Evolutionary conservation across 1,140 invertebrate species (phyloP).

Genomic region (Neuroterus valhalla): DNA sequence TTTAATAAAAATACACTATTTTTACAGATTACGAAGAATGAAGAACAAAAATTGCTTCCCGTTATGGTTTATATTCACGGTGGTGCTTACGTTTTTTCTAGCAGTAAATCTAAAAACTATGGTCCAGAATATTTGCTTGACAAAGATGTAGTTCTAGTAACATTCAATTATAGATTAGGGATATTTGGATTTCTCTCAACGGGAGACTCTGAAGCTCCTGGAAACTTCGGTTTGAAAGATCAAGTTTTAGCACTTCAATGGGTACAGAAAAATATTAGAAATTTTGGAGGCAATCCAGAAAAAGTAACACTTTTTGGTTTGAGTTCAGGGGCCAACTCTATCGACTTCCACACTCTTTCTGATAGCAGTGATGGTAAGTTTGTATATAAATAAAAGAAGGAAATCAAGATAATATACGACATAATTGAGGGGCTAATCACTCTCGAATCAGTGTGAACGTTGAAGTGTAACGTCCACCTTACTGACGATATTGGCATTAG

Average conservation of each 20-base stretch:
- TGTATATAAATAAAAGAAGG: too few species aligned
- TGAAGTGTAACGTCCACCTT: too few species aligned
- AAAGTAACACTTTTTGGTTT: constrained; percentile 42
- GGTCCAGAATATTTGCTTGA: constrained; percentile 3
- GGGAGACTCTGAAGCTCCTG: constrained; percentile 34
- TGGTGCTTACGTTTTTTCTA: background rate
- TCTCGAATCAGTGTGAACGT: too few species aligned
- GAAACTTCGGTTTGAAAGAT: constrained; percentile 44
- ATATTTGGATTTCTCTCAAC: constrained; percentile 36
- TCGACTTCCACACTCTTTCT: background rate
- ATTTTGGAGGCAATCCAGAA: constrained; percentile 41
- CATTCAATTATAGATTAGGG: background rate
- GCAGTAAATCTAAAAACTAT: background rate
- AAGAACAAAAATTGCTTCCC: background rate
- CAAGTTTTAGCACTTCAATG: constrained; percentile 35
- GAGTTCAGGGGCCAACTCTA: constrained; percentile 27
- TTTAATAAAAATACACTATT: too few species aligned
- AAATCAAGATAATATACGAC: too few species aligned
- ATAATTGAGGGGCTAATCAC: too few species aligned
- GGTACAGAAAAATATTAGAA: constrained; percentile 36
- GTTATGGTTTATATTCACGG: background rate
- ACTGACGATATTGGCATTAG: too few species aligned
- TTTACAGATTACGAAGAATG: too few species aligned
- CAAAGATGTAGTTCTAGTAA: background rate
- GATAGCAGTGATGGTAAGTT: background rate